Evolutionary conservation across 2,888 invertebrate genomes (phyloP), one percentile per base, ranked within the genome.

Genomic region (Rotaria macrura): DNA sequence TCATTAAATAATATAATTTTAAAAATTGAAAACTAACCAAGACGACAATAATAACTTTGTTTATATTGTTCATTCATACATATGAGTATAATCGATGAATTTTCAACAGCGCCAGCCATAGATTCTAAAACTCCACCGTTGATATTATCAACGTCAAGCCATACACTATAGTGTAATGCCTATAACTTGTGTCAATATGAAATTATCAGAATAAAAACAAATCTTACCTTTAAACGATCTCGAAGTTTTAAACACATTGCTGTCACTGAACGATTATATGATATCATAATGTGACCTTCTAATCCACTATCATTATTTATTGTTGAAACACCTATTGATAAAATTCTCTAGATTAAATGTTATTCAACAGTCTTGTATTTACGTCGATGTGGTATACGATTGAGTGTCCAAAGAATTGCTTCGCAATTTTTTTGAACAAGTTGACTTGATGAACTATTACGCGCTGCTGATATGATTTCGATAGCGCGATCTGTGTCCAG

Each of bases 21-120:
- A 0, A 79, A n/a, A 25, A 43, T 25, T 10, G 7, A 23, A 12
- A 23, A 79, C 79, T 10, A 43, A 79, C 79, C 84, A 4, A 57
- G 38, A 23, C 84, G 84, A 57, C 84, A 84, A 47, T 84, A 55
- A n/a, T 54, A 84, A 57, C 84, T 84, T 40, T 84, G 84, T 57
- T 84, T 84, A 14, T 84, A 84, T 25, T 84, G 38, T 57, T 84
- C 84, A 38, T 54, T 84, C 84, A 84, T 84, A 57, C 84, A 84
- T 14, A 84, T 84, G 14, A 84, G n/a, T 38, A 84, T n/a, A 40
- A 54, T 40, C 10, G 52, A 84, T 23, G 54, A 55, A 10, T 54
- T 52, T 40, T 84, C 84, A 12, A 84, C 55, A 12, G 84, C 84
- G 1, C 52, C 40, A 52, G 84, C 84, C 84, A 84, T 84, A 5